Conservation (phyloP, 2,888 invertebrate species). For the Geophilus truncorum region DNA sequence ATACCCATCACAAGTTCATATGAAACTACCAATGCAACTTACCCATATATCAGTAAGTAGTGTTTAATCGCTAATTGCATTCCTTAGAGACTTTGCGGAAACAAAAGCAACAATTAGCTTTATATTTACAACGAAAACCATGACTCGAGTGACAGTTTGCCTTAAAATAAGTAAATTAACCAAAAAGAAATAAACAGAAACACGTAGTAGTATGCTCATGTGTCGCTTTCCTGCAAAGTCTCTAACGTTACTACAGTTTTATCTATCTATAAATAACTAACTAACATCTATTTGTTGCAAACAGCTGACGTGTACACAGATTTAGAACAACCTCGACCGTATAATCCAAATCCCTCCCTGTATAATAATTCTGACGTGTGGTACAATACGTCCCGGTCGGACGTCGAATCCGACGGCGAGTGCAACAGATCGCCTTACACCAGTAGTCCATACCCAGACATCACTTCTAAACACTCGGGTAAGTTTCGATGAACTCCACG, state of each 20-base stretch:
- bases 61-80: neutral
- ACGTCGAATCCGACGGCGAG: conserved; percentile 29
- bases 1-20: neutral
- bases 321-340: conserved; percentile 5
- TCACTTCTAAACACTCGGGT: conserved; percentile 10
- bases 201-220: too few relatives aligned
- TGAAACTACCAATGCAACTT: conserved; percentile 1
- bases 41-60: neutral
- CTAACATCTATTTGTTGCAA: too few relatives aligned
- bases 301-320: conserved; percentile 21
- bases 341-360: conserved; percentile 15
- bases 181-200: too few relatives aligned
- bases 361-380: neutral
- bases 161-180: too few relatives aligned
- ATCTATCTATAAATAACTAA: too few relatives aligned
- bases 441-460: conserved; percentile 25
- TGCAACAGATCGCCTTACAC: conserved; percentile 9
- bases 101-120: too few relatives aligned
- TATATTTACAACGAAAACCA: too few relatives aligned
- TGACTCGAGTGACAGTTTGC: too few relatives aligned
- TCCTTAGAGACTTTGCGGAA: too few relatives aligned
- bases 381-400: conserved; percentile 29
- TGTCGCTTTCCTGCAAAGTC: too few relatives aligned
- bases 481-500: neutral
- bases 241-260: too few relatives aligned